Base-by-base conservation (phyloP, 1,140 invertebrate genomes). In the Megalonaias nervosa region DNA sequence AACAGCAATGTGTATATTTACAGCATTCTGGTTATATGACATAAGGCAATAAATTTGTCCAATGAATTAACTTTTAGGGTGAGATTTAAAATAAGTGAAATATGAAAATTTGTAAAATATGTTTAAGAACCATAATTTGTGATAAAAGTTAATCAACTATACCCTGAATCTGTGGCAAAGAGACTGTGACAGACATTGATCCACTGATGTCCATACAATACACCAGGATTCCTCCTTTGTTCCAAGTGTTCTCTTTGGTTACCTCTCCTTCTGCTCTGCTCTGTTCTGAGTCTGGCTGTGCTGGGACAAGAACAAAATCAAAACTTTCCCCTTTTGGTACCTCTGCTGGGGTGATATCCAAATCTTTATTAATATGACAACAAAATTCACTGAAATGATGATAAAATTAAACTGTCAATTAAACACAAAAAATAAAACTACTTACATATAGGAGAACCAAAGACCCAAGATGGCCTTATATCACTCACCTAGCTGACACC, bases 191-290 rank as follows among this genome's bases (percentile, higher is more conserved):
- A 4, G 75, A 67, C 89, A 90, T 90, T 23, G 88, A 89, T 6
- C 84, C 84, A 80, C 88, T 89, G 59, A 89, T 85, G 72, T 90
- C 89, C 76, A 90, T 85, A 76, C 88, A 89, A 73, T 88, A 90
- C 2, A 89, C 82, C 17, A 84, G 79, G 66, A 87, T 75, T 59
- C 88, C 82, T 64, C 80, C 61, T 71, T 74, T 67, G 79, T 86
- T 68, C 81, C 80, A 21, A 60, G 74, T 48, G 68, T 75, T 73
- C 73, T 77, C 61, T 31, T 70, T 16, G 38, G 67, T 75, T 68
- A 60, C 55, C 26, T 74, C 61, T 12, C 26, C 70, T 60, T 73
- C 69, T 4, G 71, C 74, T n/a, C 26, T 61, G 55, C 76, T 83
- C 57, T 77, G 79, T 60, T 55, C 76, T 57, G 16, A 64, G 67